Evolutionary conservation across 2,797 vertebrate genomes (phyloP), one percentile per base, ranked within the genome.

Genomic region (Falco naumanni): DNA sequence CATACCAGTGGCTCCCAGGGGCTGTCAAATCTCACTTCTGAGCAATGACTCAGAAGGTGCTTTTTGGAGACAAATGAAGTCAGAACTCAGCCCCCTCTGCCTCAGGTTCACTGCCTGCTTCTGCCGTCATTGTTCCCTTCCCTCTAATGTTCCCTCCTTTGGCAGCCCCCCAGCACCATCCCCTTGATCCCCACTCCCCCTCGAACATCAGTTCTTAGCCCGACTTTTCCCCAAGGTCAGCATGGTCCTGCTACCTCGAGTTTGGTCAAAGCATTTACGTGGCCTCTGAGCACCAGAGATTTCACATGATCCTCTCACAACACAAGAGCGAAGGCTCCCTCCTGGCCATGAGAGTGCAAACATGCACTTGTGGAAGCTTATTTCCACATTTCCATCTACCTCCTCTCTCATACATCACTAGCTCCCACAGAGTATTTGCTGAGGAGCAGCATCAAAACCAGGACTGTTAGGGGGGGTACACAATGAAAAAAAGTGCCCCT

Each of bases 51-150:
- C 93, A 94, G 78, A 66, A 76, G 33, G 21, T 37, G 48, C 18
- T 84, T 89, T 90, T 75, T 80, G 72, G 83, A 95, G 77, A 28
- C 41, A 48, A 53, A 41, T 77, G 45, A 84, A 93, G 70, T 90
- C 89, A 95, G 85, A 90, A 61, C 21, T 76, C 11, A 2, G 31
- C 16, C 34, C 60, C 0, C 0, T 51, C 59, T 89, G 37, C 70
- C 56, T 50, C 0, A 0, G 24, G 16, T n/a, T 92, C 86, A 50
- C 34, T 0, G 0, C 19, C 66, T 77, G 74, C 47, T 56, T 48
- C 86, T 66, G 47, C 17, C 0, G 0, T 34, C 17, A 3, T 18
- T 3, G 0, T 10, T 65, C 47, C 39, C 6, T 60, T 87, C 39
- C 31, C 34, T 47, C 20, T 13, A 7, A 50, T 39, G 5, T 39